Conservation (phyloP, 2,113 vertebrate genomes). For the Mohoua ochrocephala region DNA sequence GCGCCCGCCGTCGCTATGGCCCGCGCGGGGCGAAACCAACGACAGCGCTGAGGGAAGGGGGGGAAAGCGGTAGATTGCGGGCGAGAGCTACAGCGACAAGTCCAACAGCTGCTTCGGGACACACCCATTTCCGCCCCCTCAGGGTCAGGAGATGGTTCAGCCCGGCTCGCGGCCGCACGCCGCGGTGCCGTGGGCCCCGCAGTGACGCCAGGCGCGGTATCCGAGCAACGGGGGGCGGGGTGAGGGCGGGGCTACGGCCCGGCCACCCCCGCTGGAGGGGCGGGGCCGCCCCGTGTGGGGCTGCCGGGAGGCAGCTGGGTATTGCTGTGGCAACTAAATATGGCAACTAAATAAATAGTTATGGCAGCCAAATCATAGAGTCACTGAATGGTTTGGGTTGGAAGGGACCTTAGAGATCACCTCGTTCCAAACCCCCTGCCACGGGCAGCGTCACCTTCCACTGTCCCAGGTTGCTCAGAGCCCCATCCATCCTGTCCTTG, state of each 20-base stretch:
- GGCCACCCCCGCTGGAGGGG: rapidly evolving
- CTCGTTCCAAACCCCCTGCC: not conserved
- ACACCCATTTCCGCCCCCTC: not conserved
- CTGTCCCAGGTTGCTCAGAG: not conserved
- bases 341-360: no score
- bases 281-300: rapidly evolving
- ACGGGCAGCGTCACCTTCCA: not conserved
- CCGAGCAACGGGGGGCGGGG: conserved; percentile 45
- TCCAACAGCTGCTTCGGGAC: not conserved
- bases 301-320: rapidly evolving
- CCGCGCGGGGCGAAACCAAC: not conserved
- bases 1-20: not conserved
- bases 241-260: not conserved
- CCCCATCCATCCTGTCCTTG: not conserved
- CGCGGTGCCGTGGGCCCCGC: not conserved
- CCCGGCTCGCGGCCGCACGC: not conserved
- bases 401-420: not conserved
- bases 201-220: conserved; percentile 72
- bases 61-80: not conserved
- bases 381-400: not conserved
- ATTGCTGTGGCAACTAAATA: rapidly evolving
- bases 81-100: not conserved
- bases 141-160: not conserved
- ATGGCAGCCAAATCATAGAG: rapidly evolving
- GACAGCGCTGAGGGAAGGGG: rapidly evolving